Evolutionary conservation across 2,113 vertebrate species (phyloP).

Genomic region (Clarias batrachus): DNA sequence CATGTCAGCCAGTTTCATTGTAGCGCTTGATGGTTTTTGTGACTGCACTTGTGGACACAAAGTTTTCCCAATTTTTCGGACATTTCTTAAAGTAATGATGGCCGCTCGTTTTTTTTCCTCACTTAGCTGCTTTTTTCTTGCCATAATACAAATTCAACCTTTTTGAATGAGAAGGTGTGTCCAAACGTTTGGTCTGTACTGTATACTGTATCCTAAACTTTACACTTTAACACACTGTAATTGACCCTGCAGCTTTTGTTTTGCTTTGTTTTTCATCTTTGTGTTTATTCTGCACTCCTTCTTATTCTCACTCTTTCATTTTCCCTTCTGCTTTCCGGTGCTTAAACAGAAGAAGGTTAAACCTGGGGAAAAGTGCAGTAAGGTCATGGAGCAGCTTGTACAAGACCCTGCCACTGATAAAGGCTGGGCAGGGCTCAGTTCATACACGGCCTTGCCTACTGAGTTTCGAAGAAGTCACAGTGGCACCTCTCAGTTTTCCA

Average conservation of each 20-base stretch:
- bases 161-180: too few relatives aligned
- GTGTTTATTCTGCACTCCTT: conserved; percentile 47
- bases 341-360: conserved; percentile 68
- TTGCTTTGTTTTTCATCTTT: conserved; percentile 26
- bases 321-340: conserved; percentile 62
- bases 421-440: conserved; percentile 13
- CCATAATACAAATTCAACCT: too few relatives aligned
- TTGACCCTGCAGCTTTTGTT: background rate
- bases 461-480: conserved; percentile 46
- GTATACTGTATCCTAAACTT: too few relatives aligned
- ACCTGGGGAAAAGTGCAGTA: conserved; percentile 55
- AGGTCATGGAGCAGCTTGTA: conserved; percentile 43
- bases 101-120: too few relatives aligned
- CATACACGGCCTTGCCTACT: conserved; percentile 45
- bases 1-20: too few relatives aligned
- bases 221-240: background rate
- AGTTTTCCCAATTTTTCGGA: too few relatives aligned
- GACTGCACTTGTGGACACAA: too few relatives aligned
- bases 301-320: conserved; percentile 56
- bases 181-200: too few relatives aligned
- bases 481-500: conserved; percentile 31
- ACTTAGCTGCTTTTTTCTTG: too few relatives aligned
- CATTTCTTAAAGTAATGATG: too few relatives aligned
- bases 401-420: conserved; percentile 24
- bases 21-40: too few relatives aligned